Conservation (phyloP, 1,140 invertebrate genomes). For the Psilanteris sp. region DNA sequence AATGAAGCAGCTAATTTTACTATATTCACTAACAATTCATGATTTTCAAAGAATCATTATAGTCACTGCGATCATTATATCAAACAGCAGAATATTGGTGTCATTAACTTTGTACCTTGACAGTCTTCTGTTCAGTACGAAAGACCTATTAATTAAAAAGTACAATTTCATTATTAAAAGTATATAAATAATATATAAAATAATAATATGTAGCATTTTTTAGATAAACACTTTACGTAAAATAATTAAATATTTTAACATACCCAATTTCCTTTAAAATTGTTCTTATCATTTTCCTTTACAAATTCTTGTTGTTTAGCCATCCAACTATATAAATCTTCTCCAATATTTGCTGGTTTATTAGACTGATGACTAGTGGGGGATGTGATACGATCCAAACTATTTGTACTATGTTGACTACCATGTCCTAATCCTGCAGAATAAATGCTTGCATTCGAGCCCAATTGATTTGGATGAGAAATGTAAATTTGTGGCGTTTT, state of each 20-base stretch:
- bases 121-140: conserved; percentile 75
- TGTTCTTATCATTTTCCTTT: conserved; percentile 78
- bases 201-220: too few relatives aligned
- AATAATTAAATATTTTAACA: not conserved
- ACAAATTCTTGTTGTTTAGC: conserved; percentile 90
- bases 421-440: conserved; percentile 79
- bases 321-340: conserved; percentile 97
- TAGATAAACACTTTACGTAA: too few relatives aligned
- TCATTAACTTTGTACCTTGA: conserved; percentile 64
- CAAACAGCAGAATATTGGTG: conserved; percentile 4
- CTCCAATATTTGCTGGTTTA: conserved; percentile 80
- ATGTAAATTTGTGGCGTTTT: conserved; percentile 78
- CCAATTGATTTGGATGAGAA: conserved; percentile 78
- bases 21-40: too few relatives aligned
- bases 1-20: too few relatives aligned
- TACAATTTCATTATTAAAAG: conserved; percentile 25
- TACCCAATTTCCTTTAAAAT: conserved; percentile 79
- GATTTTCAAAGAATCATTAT: too few relatives aligned
- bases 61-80: too few relatives aligned
- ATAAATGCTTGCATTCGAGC: conserved; percentile 83
- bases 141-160: conserved; percentile 74
- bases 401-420: conserved; percentile 78
- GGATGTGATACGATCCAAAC: conserved; percentile 75
- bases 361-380: conserved; percentile 73
- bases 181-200: too few relatives aligned